Percentiles rank a stretch among this genome's conserved stretches.
phyloP scores from a whole-genome alignment of 2,113 vertebrate genomes.

The Oryzias celebensis region DNA sequence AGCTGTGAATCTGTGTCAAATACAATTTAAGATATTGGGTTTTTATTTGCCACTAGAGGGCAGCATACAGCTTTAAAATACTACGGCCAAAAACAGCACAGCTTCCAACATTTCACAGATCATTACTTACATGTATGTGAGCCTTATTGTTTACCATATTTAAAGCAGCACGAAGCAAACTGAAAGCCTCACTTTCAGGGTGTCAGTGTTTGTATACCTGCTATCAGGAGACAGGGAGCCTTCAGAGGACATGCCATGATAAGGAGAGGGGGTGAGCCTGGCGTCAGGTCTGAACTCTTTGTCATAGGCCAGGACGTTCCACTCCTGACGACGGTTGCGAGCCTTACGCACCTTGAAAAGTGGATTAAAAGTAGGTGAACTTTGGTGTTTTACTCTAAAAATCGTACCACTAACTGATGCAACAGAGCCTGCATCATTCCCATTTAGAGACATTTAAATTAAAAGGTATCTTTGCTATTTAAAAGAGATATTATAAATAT shows the following conservation, averaged over 20 bases:
- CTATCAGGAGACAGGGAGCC: constrained; percentile 91
- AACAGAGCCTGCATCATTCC: too few relatives aligned
- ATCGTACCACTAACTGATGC: neutral
- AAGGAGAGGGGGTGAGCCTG: constrained; percentile 88
- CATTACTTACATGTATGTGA: too few relatives aligned
- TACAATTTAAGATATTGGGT: neutral
- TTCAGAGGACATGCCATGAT: constrained; percentile 91
- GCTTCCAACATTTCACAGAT: too few relatives aligned
- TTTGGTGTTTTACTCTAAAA: neutral
- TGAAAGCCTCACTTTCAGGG: too few relatives aligned
- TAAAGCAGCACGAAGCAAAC: too few relatives aligned
- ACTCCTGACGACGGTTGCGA: constrained; percentile 90
- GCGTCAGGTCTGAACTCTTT: constrained; percentile 91
- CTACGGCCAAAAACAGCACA: neutral
- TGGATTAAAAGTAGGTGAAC: neutral
- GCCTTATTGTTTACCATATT: too few relatives aligned
- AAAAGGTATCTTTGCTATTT: too few relatives aligned
- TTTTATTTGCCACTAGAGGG: constrained; percentile 57
- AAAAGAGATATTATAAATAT: too few relatives aligned
- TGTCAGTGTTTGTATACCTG: constrained; percentile 72
- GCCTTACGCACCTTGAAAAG: constrained; percentile 81
- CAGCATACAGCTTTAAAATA: constrained; percentile 39
- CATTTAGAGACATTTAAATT: too few relatives aligned
- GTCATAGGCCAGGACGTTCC: constrained; percentile 93
- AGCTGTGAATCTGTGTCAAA: neutral